phyloP scores from a whole-genome alignment of 2,888 invertebrate species.

The Mongoloraphidia duomilia region DNA sequence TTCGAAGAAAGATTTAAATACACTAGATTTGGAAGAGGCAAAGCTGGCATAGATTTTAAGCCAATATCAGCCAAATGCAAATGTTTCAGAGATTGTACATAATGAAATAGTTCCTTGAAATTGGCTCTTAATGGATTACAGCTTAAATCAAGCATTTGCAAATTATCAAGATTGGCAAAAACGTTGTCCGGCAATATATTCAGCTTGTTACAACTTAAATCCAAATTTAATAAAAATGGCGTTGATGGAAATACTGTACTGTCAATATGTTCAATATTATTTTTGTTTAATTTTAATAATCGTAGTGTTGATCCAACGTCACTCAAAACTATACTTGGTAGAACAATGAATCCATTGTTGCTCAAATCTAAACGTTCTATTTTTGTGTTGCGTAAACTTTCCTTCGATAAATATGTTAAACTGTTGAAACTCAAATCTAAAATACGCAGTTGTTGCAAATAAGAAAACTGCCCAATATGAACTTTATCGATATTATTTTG shows the following conservation, averaged over 20 bases:
- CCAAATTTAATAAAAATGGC: slow-evolving; percentile 60
- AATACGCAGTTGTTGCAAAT: slow-evolving; percentile 56
- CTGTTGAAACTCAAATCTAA: slow-evolving; percentile 59
- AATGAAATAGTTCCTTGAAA: slow-evolving; percentile 76
- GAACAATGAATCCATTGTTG: slow-evolving; percentile 61
- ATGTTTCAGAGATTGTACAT: slow-evolving; percentile 65
- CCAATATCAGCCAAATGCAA: slow-evolving; percentile 65
- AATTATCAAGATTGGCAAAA: slow-evolving; percentile 64
- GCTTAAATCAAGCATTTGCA: slow-evolving; percentile 67
- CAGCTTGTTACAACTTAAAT: slow-evolving; percentile 65
- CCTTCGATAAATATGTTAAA: slow-evolving; percentile 57
- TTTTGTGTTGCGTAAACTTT: slow-evolving; percentile 64
- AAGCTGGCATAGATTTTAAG: slow-evolving; percentile 58
- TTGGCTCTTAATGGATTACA: slow-evolving; percentile 70
- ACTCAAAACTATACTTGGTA: slow-evolving; percentile 62
- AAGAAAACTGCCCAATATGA: slow-evolving; percentile 66
- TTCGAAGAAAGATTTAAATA: slow-evolving; percentile 70
- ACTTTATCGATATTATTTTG: slow-evolving; percentile 61
- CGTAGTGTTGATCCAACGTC: slow-evolving; percentile 68
- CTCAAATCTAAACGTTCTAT: slow-evolving; percentile 70
- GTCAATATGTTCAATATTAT: slow-evolving; percentile 73
- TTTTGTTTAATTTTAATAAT: slow-evolving; percentile 62
- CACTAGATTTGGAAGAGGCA: slow-evolving; percentile 63
- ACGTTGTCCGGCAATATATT: slow-evolving; percentile 80
- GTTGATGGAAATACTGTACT: slow-evolving; percentile 75